A percentile compares a stretch with the other conserved stretches of the same genome.
phyloP scores from a whole-genome alignment of 2,797 vertebrate genomes.

The Helostoma temminkii region DNA sequence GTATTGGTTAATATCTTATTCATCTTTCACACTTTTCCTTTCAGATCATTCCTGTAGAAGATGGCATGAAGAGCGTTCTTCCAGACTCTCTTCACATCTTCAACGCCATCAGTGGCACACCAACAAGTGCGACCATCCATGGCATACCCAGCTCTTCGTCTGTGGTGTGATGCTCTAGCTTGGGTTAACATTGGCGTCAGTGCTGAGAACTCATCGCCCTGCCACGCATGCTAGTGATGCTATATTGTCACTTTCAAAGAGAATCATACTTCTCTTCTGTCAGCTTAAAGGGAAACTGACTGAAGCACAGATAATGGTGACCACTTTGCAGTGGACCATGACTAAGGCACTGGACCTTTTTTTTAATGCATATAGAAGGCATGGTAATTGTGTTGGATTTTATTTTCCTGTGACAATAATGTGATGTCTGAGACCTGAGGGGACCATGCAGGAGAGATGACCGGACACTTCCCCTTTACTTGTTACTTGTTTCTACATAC shows the following conservation, averaged over 20 bases:
- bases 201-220: background rate
- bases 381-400: slow-evolving; percentile 19
- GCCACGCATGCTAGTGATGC: slow-evolving; percentile 32
- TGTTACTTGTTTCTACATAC: slow-evolving; percentile 44
- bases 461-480: slow-evolving; percentile 9
- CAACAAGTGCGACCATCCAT: slow-evolving; percentile 92
- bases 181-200: slow-evolving; percentile 20
- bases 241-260: slow-evolving; percentile 14
- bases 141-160: slow-evolving; percentile 96
- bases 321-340: slow-evolving; percentile 7
- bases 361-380: slow-evolving; percentile 11
- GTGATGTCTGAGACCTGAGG: slow-evolving; percentile 8
- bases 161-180: slow-evolving; percentile 88
- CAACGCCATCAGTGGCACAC: slow-evolving; percentile 98
- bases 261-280: slow-evolving; percentile 20
- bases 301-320: slow-evolving; percentile 25
- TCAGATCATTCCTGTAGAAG: slow-evolving; percentile 93
- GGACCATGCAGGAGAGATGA: background rate
- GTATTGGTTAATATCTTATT: background rate
- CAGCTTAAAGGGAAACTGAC: slow-evolving; percentile 34
- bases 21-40: slow-evolving; percentile 2
- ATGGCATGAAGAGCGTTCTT: slow-evolving; percentile 89
- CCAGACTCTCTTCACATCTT: slow-evolving; percentile 97
- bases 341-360: slow-evolving; percentile 48
- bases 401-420: slow-evolving; percentile 1